These are phyloP conservation scores for Scytalopus superciliaris DNA, from an alignment of 2,113 vertebrate species.

Conservation along the genomic window DNA sequence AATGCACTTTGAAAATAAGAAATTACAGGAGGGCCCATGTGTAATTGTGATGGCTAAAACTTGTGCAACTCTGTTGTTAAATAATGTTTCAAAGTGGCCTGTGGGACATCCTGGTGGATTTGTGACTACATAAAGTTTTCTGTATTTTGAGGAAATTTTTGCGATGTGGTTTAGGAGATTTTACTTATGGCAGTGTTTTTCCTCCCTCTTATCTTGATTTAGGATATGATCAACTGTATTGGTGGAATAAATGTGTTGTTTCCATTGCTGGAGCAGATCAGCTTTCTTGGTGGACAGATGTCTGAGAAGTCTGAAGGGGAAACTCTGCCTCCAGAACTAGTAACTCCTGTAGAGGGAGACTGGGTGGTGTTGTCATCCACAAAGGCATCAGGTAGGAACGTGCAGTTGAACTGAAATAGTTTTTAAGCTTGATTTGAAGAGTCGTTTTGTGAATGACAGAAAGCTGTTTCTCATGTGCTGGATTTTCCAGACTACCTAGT, in stretches of 20 bases:
- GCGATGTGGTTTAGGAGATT: fast-evolving
- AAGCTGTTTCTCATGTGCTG: background rate
- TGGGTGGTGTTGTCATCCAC: slow-evolving; percentile 88
- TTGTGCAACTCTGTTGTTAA: background rate
- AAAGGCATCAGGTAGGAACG: slow-evolving; percentile 87
- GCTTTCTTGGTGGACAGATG: slow-evolving; percentile 69
- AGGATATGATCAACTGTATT: slow-evolving; percentile 96
- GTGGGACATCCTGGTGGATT: background rate
- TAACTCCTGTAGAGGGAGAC: slow-evolving; percentile 86
- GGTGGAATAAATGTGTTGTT: slow-evolving; percentile 90
- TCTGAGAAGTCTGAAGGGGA: slow-evolving; percentile 77
- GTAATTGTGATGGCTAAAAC: background rate
- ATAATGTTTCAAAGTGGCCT: background rate
- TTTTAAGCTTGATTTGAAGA: background rate
- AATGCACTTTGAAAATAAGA: background rate
- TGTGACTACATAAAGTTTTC: background rate
- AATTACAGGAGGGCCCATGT: background rate
- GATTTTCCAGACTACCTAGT: background rate
- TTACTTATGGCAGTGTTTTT: background rate
- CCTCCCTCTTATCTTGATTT: background rate
- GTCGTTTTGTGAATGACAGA: background rate
- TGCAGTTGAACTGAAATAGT: background rate
- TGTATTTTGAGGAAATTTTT: background rate
- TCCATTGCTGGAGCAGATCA: slow-evolving; percentile 91
- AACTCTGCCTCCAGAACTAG: slow-evolving; percentile 77